Conservation (phyloP, 1,140 invertebrate genomes). For the Schlechtendalia chinensis region DNA sequence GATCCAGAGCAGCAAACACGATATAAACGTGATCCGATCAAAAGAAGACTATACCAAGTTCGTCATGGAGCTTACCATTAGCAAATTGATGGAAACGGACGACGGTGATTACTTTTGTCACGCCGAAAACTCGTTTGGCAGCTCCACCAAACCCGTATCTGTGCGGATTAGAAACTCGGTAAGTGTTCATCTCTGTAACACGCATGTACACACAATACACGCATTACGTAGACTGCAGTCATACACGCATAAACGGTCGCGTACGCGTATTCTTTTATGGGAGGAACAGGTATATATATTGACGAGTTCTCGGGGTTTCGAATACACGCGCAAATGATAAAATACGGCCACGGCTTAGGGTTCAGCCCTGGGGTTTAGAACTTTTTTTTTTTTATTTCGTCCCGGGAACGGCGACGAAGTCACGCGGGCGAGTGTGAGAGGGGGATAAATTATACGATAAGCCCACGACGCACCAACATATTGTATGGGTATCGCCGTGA, state of each 20-base stretch:
- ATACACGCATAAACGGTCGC: not conserved
- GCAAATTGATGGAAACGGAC: constrained; percentile 67
- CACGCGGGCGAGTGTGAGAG: not conserved
- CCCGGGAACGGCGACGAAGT: not conserved
- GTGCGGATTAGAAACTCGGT: constrained; percentile 65
- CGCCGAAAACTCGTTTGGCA: constrained; percentile 76
- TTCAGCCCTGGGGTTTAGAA: constrained; percentile 16
- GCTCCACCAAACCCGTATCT: constrained; percentile 67
- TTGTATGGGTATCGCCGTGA: constrained; percentile 12
- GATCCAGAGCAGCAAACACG: constrained; percentile 72
- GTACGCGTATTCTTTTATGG: not conserved
- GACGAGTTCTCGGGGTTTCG: not conserved
- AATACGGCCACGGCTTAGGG: constrained; percentile 26
- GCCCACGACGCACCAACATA: not conserved
- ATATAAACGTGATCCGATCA: constrained; percentile 59
- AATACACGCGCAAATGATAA: constrained; percentile 20
- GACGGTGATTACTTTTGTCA: constrained; percentile 78
- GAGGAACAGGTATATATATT: not conserved
- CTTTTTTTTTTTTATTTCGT: constrained; percentile 6
- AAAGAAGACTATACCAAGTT: constrained; percentile 66
- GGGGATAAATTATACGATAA: constrained; percentile 24
- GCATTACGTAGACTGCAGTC: no score
- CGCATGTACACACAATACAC: not conserved
- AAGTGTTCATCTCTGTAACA: constrained; percentile 35
- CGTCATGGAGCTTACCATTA: constrained; percentile 71